phyloP scores from a whole-genome alignment of 2,113 vertebrate species.

The Microcebus murinus region DNA sequence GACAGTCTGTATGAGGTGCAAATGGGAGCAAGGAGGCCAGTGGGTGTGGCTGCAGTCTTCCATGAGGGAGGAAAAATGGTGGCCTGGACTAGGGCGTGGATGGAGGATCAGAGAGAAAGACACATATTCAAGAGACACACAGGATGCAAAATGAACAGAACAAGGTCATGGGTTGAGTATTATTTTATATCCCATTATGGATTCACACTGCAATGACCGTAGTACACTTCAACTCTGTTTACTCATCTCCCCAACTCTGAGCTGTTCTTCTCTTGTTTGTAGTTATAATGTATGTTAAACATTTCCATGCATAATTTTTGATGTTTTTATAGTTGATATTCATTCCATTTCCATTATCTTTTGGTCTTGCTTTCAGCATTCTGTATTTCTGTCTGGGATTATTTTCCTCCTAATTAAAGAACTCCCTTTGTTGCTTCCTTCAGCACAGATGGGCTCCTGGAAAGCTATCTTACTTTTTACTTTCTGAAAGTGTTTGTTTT shows the following conservation, averaged over 20 bases:
- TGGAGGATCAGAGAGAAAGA: neutral
- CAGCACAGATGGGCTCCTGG: neutral
- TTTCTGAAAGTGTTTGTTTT: neutral
- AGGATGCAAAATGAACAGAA: neutral
- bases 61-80: neutral
- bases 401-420: neutral
- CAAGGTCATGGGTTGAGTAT: neutral
- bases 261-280: no score
- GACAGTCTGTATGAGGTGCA: no score
- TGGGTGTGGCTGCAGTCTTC: neutral
- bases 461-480: neutral
- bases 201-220: neutral
- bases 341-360: neutral
- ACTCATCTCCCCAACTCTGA: neutral
- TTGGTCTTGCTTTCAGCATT: neutral
- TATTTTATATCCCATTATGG: neutral
- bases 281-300: neutral
- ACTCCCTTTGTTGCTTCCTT: neutral
- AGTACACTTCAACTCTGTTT: no score
- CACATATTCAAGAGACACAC: neutral
- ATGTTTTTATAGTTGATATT: neutral
- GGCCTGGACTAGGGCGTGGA: no score
- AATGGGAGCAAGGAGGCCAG: neutral
- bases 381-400: neutral
- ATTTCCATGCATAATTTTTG: neutral